Evolutionary conservation across 2,797 vertebrate genomes (phyloP).

Genomic region (Valencia hispanica): DNA sequence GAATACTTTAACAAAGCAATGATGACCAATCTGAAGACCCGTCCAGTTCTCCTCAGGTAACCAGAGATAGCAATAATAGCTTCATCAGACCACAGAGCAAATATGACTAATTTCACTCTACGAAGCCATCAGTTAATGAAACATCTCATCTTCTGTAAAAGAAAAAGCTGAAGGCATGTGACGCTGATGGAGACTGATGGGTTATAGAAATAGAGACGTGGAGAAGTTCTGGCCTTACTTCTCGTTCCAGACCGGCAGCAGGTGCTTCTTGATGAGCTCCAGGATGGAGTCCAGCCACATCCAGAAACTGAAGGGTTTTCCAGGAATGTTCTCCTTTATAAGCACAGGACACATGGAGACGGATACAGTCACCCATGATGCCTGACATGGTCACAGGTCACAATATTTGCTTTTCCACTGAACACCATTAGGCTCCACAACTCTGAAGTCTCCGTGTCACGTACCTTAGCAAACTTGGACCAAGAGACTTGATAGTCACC

Average conservation of each 20-base stretch:
- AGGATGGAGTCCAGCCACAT: constrained; percentile 96
- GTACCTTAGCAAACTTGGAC: constrained; percentile 96
- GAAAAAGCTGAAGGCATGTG: no score
- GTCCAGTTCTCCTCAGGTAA: no score
- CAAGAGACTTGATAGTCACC: constrained; percentile 91
- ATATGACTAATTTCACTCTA: no score
- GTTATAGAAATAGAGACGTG: background rate
- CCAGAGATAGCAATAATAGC: no score
- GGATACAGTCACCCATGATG: background rate
- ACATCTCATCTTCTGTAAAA: no score
- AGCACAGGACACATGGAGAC: background rate
- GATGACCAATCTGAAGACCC: no score
- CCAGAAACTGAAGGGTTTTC: constrained; percentile 97
- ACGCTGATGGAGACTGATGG: no score
- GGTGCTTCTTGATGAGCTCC: constrained; percentile 96
- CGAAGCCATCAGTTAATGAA: no score
- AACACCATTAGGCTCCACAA: constrained; percentile 85
- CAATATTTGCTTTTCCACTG: background rate
- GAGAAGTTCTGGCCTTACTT: constrained; percentile 80
- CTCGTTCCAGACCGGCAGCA: constrained; percentile 96
- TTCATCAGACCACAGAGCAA: no score
- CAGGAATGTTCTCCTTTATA: constrained; percentile 90
- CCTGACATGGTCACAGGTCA: background rate
- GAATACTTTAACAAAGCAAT: no score
- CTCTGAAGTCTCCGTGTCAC: background rate